Evolutionary conservation across 2,113 vertebrate species (phyloP).

Genomic region (Progne subis): DNA sequence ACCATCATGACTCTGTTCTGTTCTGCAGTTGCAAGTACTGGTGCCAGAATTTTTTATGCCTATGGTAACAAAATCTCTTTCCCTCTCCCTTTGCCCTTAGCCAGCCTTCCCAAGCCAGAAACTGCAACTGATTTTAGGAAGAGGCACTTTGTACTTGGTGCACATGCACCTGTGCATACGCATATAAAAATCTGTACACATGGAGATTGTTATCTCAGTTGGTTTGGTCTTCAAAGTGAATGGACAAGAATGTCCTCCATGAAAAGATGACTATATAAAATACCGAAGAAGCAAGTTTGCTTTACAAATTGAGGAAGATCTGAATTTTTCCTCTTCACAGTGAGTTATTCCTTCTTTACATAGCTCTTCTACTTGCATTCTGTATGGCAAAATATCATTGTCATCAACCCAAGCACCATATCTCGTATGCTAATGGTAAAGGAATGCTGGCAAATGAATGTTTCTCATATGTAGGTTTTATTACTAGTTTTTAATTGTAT

Average conservation of each 20-base stretch:
- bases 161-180: not conserved
- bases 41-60: slow-evolving; percentile 47
- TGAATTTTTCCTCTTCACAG: not conserved
- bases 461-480: not conserved
- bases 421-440: not conserved
- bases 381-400: not conserved
- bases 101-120: not conserved
- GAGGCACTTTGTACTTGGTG: not conserved
- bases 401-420: not conserved
- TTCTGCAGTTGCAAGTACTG: not conserved
- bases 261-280: not conserved
- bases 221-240: not conserved
- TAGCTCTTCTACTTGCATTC: not conserved
- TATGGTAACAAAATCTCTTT: slow-evolving; percentile 54
- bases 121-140: slow-evolving; percentile 10
- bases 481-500: not conserved
- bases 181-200: not conserved
- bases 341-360: not conserved
- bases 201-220: not conserved
- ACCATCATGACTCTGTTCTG: slow-evolving; percentile 32
- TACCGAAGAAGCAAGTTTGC: not conserved
- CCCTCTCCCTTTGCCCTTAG: slow-evolving; percentile 32
- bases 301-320: not conserved
- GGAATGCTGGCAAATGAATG: not conserved
- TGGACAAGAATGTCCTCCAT: not conserved